A percentile compares a stretch with the other conserved stretches of the same genome.
phyloP scores from a whole-genome alignment of 2,113 vertebrate genomes.

The Tupaia tana region DNA sequence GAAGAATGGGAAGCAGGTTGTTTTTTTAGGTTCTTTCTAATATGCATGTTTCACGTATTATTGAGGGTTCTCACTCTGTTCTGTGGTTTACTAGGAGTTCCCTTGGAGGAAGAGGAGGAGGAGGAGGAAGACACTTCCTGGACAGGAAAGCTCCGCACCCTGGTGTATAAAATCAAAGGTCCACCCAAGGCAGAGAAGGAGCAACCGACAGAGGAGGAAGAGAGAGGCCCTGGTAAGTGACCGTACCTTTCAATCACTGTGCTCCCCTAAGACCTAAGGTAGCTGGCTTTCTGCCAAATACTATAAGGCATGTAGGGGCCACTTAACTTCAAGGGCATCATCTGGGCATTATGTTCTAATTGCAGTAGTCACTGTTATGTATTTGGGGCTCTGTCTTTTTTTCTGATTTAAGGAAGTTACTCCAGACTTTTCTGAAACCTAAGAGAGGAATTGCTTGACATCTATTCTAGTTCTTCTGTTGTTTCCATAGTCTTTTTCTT shows the following conservation, averaged over 20 bases:
- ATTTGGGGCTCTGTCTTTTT: background rate
- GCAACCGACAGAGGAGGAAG: slow-evolving; percentile 89
- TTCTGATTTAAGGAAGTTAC: background rate
- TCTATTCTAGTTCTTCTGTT: background rate
- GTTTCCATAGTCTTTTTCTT: background rate
- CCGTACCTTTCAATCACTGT: background rate
- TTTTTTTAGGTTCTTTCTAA: background rate
- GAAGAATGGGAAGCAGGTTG: background rate
- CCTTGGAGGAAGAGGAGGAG: slow-evolving; percentile 93
- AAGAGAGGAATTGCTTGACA: background rate
- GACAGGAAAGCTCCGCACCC: slow-evolving; percentile 91
- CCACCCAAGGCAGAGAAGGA: slow-evolving; percentile 90
- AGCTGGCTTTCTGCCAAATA: background rate
- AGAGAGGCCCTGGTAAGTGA: slow-evolving; percentile 93
- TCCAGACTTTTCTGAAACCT: slow-evolving; percentile 27
- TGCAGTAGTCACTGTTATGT: background rate
- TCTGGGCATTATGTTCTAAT: background rate
- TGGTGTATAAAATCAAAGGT: slow-evolving; percentile 96
- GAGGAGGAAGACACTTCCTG: slow-evolving; percentile 92
- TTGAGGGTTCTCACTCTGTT: slow-evolving; percentile 56
- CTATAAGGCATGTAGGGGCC: background rate
- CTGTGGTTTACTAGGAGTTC: slow-evolving; percentile 91
- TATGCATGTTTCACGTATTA: background rate
- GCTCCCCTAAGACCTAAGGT: background rate
- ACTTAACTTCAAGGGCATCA: background rate